Percentiles rank a stretch among this genome's conserved stretches.
Evolutionary conservation across 1,140 invertebrate species (phyloP).

Genomic region (Heterodera schachtii): DNA sequence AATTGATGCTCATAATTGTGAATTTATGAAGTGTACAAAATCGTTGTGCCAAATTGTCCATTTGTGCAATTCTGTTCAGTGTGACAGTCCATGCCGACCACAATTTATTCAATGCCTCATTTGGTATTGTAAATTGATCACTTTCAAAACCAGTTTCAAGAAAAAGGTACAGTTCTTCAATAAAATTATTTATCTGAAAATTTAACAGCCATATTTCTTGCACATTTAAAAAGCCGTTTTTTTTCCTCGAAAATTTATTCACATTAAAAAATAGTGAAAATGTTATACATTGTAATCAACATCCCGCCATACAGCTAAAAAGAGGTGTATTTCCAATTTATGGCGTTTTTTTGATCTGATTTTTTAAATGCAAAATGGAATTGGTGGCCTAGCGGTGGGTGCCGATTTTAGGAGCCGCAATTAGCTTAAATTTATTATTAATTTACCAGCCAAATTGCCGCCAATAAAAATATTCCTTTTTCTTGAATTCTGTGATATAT

Average conservation of each 20-base stretch:
- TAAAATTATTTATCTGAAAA: neutral
- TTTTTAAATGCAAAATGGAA: neutral
- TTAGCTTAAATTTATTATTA: too few species aligned
- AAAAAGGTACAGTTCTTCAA: neutral
- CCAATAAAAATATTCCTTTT: neutral
- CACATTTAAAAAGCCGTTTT: too few species aligned
- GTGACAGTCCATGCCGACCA: neutral
- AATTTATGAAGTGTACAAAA: neutral
- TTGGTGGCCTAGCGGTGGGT: too few species aligned
- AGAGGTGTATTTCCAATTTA: neutral
- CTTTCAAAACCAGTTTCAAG: neutral
- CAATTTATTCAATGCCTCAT: neutral
- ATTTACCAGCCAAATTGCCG: neutral
- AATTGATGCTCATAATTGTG: neutral
- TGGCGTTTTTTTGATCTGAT: neutral
- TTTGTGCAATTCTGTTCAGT: neutral
- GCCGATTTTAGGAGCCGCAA: too few species aligned
- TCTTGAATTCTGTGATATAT: neutral
- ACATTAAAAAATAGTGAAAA: too few species aligned
- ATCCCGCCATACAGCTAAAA: too few species aligned
- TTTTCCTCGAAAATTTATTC: too few species aligned
- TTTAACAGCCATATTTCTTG: neutral
- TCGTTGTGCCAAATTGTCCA: neutral
- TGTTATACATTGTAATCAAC: too few species aligned
- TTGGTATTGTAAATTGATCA: neutral